These are phyloP conservation scores for Cyanistes caeruleus DNA, from an alignment of 2,113 vertebrate genomes.

Conservation along the genomic window DNA sequence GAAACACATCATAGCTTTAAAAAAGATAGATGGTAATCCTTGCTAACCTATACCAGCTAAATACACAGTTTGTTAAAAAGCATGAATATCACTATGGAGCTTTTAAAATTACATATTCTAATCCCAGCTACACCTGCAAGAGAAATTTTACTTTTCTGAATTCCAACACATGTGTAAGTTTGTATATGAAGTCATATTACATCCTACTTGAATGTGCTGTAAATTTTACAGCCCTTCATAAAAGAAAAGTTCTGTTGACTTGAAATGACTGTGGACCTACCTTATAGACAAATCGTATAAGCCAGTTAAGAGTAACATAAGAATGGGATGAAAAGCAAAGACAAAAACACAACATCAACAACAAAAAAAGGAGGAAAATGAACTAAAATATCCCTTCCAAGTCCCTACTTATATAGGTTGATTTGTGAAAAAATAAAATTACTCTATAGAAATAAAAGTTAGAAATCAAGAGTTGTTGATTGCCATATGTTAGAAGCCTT, in stretches of 20 bases:
- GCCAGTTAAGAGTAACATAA: neutral
- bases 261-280: neutral
- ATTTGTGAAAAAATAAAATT: neutral
- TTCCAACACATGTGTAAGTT: neutral
- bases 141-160: neutral
- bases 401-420: neutral
- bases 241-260: neutral
- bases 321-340: neutral
- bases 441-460: neutral
- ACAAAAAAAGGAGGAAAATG: neutral
- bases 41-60: neutral
- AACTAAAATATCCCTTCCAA: neutral
- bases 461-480: neutral
- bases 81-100: fast-evolving
- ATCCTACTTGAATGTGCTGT: neutral
- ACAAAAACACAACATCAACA: neutral
- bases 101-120: neutral
- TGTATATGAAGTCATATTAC: neutral
- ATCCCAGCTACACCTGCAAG: neutral
- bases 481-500: neutral
- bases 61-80: neutral
- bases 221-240: neutral
- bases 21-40: neutral
- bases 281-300: neutral
- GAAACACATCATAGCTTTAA: neutral